These are phyloP conservation scores for Cottus gobio DNA, from an alignment of 2,113 vertebrate genomes.

Conservation along the genomic window DNA sequence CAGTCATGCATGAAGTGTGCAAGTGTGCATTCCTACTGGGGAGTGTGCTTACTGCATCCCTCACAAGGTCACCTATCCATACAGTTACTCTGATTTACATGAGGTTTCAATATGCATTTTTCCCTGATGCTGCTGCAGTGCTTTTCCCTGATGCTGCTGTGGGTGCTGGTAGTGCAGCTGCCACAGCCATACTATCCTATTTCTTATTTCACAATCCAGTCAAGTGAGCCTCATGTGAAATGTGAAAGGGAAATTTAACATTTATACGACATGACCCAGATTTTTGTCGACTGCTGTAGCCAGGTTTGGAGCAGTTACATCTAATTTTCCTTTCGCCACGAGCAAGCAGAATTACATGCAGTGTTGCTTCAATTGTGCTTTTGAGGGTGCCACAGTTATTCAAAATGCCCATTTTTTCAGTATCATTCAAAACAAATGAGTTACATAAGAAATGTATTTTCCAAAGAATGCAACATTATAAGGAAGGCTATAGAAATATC, in stretches of 20 bases:
- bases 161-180: conserved; percentile 17
- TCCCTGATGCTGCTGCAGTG: conserved; percentile 71
- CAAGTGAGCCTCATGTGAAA: conserved; percentile 33
- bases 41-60: conserved; percentile 47
- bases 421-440: conserved; percentile 42
- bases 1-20: conserved; percentile 52
- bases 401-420: conserved; percentile 35
- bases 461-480: neutral
- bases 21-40: conserved; percentile 39
- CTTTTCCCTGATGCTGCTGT: conserved; percentile 65
- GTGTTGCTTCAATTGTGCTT: conserved; percentile 38
- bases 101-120: conserved; percentile 66
- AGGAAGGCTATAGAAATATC: neutral
- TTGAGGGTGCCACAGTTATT: conserved; percentile 38
- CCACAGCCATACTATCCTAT: conserved; percentile 47
- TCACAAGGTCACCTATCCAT: conserved; percentile 77
- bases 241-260: conserved; percentile 37
- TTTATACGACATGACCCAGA: conserved; percentile 54
- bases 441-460: conserved; percentile 1
- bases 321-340: conserved; percentile 50
- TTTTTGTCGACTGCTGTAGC: conserved; percentile 32
- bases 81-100: conserved; percentile 71
- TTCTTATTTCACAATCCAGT: conserved; percentile 44
- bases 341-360: conserved; percentile 34
- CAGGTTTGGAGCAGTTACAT: conserved; percentile 40